Base-by-base conservation (phyloP, 2,113 vertebrate species). In the Puma concolor region DNA sequence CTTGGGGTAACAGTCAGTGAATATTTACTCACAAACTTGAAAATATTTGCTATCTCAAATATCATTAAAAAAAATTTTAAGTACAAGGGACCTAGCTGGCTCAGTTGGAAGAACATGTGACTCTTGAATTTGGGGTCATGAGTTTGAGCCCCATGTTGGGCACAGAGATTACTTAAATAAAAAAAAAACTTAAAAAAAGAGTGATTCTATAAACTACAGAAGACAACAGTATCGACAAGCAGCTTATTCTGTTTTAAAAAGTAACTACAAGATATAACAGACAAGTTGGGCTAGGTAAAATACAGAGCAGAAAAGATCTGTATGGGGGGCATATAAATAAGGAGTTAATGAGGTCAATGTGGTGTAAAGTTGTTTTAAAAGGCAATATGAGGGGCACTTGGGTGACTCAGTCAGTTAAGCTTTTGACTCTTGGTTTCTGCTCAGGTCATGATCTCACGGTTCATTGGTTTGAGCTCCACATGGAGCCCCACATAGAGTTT, bases 31-130 rank as follows among this genome's bases (percentile, higher is more conserved):
- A n/a, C 7, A 89, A 33, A 36, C 27, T 90, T 69, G 48, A 76
- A 86, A 96, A 88, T 64, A 91, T 41, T 29, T 94, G 41, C 54
- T 97, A 36, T 87, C 90, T 76, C 36, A 84, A 77, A 23, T 76
- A 54, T 27, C 2, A 2, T 60, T 79, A 57, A 41, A 14, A 77
- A 64, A 50, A 79, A 33, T 29, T 44, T 36, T 44, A 13, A 77
- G 27, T 31, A 31, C 27, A 77, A 27, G 7, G 74, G 74, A 8
- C 41, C 74, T 48, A 41, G 7, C 74, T 48, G 74, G 27, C 27
- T 77, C 74, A 17, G 41, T 5, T 31, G 15, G 74, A 31, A 48
- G 74, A 48, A 3, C 74, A 48, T 77, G 7, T 14, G 16, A 48
- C 41, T 17, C 41, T 76, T 76, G 74, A 77, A 48, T 15, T 77